A percentile compares a stretch with the other conserved stretches of the same genome.
Evolutionary conservation across 2,797 vertebrate genomes (phyloP).

Genomic region (Leptatherina wallacei): DNA sequence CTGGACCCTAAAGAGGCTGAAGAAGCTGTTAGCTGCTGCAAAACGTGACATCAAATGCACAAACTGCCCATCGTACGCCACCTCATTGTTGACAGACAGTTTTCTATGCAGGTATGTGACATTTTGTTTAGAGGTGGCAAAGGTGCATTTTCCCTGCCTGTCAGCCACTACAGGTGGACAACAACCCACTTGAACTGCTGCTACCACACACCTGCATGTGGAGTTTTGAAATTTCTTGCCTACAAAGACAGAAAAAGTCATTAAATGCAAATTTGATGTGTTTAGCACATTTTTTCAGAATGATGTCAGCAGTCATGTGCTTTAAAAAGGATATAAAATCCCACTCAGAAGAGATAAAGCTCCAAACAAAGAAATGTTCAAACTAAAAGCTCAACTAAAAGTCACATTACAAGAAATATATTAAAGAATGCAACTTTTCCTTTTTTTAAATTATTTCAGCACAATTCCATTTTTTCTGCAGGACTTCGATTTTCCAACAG

Average conservation of each 20-base stretch:
- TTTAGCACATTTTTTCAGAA: too few relatives aligned
- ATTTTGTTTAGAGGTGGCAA: neutral
- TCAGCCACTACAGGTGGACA: neutral
- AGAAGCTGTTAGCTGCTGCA: neutral
- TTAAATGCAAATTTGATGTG: too few relatives aligned
- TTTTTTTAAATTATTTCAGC: too few relatives aligned
- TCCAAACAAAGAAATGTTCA: too few relatives aligned
- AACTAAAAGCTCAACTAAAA: too few relatives aligned
- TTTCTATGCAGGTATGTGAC: neutral
- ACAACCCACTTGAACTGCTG: neutral
- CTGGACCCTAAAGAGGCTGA: neutral
- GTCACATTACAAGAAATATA: too few relatives aligned
- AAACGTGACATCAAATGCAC: neutral
- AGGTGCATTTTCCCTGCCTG: neutral
- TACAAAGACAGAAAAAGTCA: neutral
- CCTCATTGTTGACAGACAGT: neutral
- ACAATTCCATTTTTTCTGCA: too few relatives aligned
- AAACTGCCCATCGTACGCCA: neutral
- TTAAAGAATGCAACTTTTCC: too few relatives aligned
- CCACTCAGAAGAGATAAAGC: too few relatives aligned
- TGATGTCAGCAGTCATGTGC: too few relatives aligned
- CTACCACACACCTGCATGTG: neutral
- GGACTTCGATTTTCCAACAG: too few relatives aligned
- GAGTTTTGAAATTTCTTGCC: neutral
- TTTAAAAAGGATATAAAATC: too few relatives aligned